Evolutionary conservation across 2,797 vertebrate species (phyloP), one percentile per base, ranked within the genome.

Genomic region (Mico argentatus): DNA sequence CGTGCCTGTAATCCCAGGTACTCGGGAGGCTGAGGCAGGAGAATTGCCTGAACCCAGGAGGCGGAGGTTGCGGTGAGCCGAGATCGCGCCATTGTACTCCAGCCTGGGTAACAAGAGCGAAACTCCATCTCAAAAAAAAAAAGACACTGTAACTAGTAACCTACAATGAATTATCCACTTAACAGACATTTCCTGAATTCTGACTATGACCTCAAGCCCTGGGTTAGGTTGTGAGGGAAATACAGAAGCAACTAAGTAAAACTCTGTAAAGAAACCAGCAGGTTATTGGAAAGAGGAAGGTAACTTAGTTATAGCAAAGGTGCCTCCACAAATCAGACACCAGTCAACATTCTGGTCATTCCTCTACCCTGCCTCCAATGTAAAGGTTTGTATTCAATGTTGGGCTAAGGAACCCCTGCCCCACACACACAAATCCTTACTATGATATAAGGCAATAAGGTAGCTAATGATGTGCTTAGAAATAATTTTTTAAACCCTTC

Each of bases 171-270:
- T 94, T 57, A 91, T 88, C 33, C 64, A 77, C 39, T 92, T 93
- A 94, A 76, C 52, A 93, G 76, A 82, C 50, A 95, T 84, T 97
- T 95, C 20, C 59, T 82, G 70, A 96, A 92, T 96, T 33, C 70
- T 79, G 87, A 76, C 61, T 90, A 89, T 93, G 90, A 17, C 33
- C 52, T 90, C 72, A 96, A 67, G 73, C 9, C 39, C 48, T 57
- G 30, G 39, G 19, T 86, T 91, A 83, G 48, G 22, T 93, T 95
- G 93, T 92, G 46, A 95, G 64, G 50, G 92, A 97, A 93, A 93
- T 17, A 72, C 17, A 70, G 26, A 94, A 82, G 46, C 13, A 95
- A 75, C 46, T 57, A 86, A 94, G 64, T 33, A 97, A 96, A 92
- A 27, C 14, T 93, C 88, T 95, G 33, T 91, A 91, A 67, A 79